Conservation (phyloP, 2,888 invertebrate genomes). For the Ctena decussata region DNA sequence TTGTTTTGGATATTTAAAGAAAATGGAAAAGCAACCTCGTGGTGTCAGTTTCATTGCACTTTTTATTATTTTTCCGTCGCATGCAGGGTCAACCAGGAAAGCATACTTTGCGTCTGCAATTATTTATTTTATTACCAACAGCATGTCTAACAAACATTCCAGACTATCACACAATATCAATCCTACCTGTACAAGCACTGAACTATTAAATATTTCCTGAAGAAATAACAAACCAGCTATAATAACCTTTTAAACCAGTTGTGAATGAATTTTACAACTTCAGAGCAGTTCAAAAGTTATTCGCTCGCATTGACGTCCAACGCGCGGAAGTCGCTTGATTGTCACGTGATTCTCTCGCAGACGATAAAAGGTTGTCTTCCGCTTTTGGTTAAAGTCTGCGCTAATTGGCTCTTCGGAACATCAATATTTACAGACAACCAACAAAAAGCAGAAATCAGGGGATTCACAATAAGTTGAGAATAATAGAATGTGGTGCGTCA, state of each 20-base stretch:
- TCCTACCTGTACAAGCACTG: background rate
- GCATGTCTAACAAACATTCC: too few relatives aligned
- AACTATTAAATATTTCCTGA: background rate
- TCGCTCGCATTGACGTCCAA: background rate
- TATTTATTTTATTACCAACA: too few relatives aligned
- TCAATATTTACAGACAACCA: constrained; percentile 20
- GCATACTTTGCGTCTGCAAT: too few relatives aligned
- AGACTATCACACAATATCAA: background rate
- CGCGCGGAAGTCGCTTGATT: constrained; percentile 9
- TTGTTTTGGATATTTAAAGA: too few relatives aligned
- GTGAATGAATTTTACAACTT: background rate
- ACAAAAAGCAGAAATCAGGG: constrained; percentile 19
- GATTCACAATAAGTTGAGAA: background rate
- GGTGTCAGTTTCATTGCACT: too few relatives aligned
- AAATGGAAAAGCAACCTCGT: too few relatives aligned
- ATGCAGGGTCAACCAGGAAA: too few relatives aligned
- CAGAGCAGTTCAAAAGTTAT: background rate
- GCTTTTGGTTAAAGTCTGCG: constrained; percentile 13
- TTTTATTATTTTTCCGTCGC: too few relatives aligned
- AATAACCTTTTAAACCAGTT: background rate
- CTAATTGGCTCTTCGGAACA: constrained; percentile 18
- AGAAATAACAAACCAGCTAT: background rate
- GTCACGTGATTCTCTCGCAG: constrained; percentile 13
- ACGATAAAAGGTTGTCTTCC: constrained; percentile 23
- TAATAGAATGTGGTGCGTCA: too few relatives aligned